These are phyloP conservation scores for Isoperla grammatica DNA, from an alignment of 2,888 invertebrate species.

Conservation along the genomic window DNA sequence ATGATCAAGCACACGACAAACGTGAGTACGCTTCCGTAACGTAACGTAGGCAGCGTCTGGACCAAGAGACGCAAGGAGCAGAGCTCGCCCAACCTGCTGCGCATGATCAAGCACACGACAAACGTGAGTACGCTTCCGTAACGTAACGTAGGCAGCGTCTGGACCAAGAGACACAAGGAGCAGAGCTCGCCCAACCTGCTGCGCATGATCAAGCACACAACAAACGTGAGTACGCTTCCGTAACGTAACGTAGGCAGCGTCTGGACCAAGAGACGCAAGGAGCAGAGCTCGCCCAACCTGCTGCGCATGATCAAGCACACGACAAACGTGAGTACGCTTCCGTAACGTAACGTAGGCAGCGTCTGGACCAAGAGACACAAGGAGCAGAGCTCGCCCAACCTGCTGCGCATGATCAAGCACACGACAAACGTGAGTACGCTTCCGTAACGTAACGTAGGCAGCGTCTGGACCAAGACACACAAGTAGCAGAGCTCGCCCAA, in stretches of 20 bases:
- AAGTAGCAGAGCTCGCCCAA: conserved; percentile 93
- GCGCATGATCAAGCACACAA: conserved; percentile 93
- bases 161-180: conserved; percentile 96
- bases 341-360: too few relatives aligned
- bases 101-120: conserved; percentile 94
- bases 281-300: conserved; percentile 88
- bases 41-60: conserved; percentile 98
- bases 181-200: conserved; percentile 89
- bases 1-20: conserved; percentile 96
- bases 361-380: conserved; percentile 98
- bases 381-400: conserved; percentile 87
- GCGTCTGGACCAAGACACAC: conserved; percentile 95
- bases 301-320: conserved; percentile 94
- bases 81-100: conserved; percentile 89
- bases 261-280: conserved; percentile 96
- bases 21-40: too few relatives aligned
- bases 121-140: conserved; percentile 75
- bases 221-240: conserved; percentile 80
- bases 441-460: too few relatives aligned
- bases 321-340: conserved; percentile 77
- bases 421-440: conserved; percentile 83
- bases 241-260: conserved; percentile 96
- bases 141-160: conserved; percentile 95
- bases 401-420: conserved; percentile 92
- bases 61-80: conserved; percentile 93